These are phyloP conservation scores for Brachionus angularis DNA, from an alignment of 1,140 invertebrate species.

Conservation along the genomic window DNA sequence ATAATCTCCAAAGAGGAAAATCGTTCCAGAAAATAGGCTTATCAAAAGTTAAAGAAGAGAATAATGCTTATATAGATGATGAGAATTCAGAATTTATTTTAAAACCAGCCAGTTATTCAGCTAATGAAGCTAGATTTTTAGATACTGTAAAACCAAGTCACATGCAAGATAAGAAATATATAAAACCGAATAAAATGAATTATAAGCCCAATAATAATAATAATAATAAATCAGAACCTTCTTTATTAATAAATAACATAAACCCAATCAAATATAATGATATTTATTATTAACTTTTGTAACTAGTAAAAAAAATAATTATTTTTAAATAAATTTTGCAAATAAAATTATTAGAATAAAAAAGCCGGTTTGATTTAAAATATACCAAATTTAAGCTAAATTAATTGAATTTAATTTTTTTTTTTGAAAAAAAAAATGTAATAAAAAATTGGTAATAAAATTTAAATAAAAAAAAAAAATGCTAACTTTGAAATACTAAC, in stretches of 20 bases:
- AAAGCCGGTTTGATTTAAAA: too few species aligned
- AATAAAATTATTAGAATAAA: too few species aligned
- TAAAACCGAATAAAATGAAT: too few species aligned
- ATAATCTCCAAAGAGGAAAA: too few species aligned
- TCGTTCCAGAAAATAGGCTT: too few species aligned
- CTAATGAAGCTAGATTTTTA: neutral
- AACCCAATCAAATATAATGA: conserved; percentile 14
- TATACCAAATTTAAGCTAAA: too few species aligned
- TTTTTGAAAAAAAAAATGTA: too few species aligned
- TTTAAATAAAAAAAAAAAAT: too few species aligned
- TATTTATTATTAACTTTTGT: conserved; percentile 23
- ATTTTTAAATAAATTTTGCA: neutral
- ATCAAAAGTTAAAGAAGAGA: conserved; percentile 1
- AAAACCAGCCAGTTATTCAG: neutral
- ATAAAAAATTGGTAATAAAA: too few species aligned
- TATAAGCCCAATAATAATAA: too few species aligned
- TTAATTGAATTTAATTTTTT: too few species aligned
- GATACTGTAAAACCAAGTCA: neutral
- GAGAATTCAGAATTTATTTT: conserved; percentile 28
- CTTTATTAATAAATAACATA: neutral
- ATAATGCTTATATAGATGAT: neutral
- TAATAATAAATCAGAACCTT: conserved; percentile 3
- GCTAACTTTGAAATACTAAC: too few species aligned
- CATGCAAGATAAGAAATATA: neutral
- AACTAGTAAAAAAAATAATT: neutral